Evolutionary conservation across 2,888 invertebrate genomes (phyloP), one percentile per base, ranked within the genome.

Genomic region (Hermaeophaga mercurialis): DNA sequence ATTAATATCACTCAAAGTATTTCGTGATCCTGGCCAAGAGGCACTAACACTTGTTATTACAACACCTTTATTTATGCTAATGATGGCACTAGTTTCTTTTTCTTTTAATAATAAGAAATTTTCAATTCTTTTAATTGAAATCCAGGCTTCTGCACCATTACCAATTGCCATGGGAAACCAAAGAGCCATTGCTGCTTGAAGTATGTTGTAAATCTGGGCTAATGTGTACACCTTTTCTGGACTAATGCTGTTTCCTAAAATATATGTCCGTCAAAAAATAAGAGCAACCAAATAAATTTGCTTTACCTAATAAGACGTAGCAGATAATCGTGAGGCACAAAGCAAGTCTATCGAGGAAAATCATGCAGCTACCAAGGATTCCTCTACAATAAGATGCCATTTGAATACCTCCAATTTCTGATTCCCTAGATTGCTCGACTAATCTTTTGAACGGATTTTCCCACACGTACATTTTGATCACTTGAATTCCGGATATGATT

Each of bases 281-380:
- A 12, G n/a, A 22, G n/a, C n/a, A n/a, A 12, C 0, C n/a, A 22
- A 28, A 17, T 26, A 44, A 8, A 1, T 44, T n/a, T 45, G 12
- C n/a, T n/a, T 46, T 55, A 17, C 89, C 90, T 60, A 85, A 76
- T 1, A 92, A 79, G 7, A 90, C 87, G 70, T 87, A 92, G 1
- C 88, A 83, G 24, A 91, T 80, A 45, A 95, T 82, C 1, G 92
- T 91, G 49, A 90, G 83, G 71, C 89, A 91, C 8, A 94, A 80
- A 1, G 94, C 89, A 22, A 91, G 82, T 63, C 94, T 86, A 69
- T 92, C 90, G 0, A 93, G 90, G 73, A 92, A 94, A 38, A 94
- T 88, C 71, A 84, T 75, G 59, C 83, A 74, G 0, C 87, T 85
- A n/a, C 84, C 78, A 6, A 84, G 85, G 65, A 87, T 82, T 0